A percentile compares a stretch with the other conserved stretches of the same genome.
Conservation (phyloP, 2,797 vertebrate species). For the Sparidentex hasta region DNA sequence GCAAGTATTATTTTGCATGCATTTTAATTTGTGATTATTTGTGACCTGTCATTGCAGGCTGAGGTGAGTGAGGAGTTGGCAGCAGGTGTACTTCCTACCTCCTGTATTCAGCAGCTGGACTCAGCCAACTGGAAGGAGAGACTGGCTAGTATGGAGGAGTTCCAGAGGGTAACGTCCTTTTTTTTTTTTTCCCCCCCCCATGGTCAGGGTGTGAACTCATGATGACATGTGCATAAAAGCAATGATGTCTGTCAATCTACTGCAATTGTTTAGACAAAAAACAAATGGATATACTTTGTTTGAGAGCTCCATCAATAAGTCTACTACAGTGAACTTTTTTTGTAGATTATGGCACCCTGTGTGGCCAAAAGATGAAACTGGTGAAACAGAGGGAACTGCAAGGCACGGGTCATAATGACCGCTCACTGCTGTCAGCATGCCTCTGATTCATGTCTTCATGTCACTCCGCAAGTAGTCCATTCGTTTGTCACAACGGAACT, state of each 20-base stretch:
- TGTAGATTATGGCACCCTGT: too few species aligned
- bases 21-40: neutral
- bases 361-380: too few species aligned
- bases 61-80: conserved; percentile 96
- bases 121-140: conserved; percentile 98
- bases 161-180: conserved; percentile 89
- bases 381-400: too few species aligned
- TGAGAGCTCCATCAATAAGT: neutral
- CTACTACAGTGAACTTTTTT: neutral
- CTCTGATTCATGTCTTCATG: too few species aligned
- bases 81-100: conserved; percentile 91
- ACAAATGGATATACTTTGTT: neutral
- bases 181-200: too few species aligned
- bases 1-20: too few species aligned
- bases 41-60: conserved; percentile 73
- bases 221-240: neutral
- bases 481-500: too few species aligned
- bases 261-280: neutral
- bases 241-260: neutral
- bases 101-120: conserved; percentile 94
- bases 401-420: too few species aligned
- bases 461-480: too few species aligned
- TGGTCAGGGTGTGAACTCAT: neutral
- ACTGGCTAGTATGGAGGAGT: conserved; percentile 98
- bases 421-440: too few species aligned